Evolutionary conservation across 2,113 vertebrate species (phyloP), one percentile per base, ranked within the genome.

Genomic region (Mus pahari): DNA sequence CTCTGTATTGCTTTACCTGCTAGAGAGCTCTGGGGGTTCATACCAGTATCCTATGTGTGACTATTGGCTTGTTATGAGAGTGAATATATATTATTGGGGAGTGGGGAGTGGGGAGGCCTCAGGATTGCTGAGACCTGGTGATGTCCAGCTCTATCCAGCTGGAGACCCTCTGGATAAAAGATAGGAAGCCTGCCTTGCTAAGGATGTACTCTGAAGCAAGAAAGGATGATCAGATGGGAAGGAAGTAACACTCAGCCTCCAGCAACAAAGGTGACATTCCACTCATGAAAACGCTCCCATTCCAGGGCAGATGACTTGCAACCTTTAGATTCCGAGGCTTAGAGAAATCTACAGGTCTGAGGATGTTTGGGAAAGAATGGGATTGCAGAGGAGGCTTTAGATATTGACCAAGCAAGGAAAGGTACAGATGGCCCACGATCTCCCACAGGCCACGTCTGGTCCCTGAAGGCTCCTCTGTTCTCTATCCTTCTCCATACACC

Each of bases 11-110:
- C 55, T 42, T 10, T 3, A 22, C 24, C 19, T 48, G 0, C 33
- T 19, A 0, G 19, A 1, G 0, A 1, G 12, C 9, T 3, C 33
- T 22, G 1, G 26, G 68, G 3, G 42, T 11, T 50, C 60, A 7
- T 0, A 1, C 45, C 0, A 33, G 60, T 3, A 6, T 13, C 62
- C 64, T 1, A 4, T 26, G 28, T 39, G 0, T 19, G 22, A 17
- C 24, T 14, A 36, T 0, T 2, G 17, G 20, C n/a, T 45, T 66
- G 62, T 8, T 19, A 19, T 75, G 50, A 73, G 48, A 74, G 53
- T 36, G 84, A 33, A 39, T 73, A 19, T n/a, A 4, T 55, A 73
- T 0, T 66, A 9, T 2, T 11, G n/a, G 39, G 19, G 45, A 0
- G 8, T 48, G 26, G 58, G 20, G 24, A 8, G 58, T 6, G 10